Conservation (phyloP, 2,888 invertebrate genomes). For the Caenorhabditis panamensis region DNA sequence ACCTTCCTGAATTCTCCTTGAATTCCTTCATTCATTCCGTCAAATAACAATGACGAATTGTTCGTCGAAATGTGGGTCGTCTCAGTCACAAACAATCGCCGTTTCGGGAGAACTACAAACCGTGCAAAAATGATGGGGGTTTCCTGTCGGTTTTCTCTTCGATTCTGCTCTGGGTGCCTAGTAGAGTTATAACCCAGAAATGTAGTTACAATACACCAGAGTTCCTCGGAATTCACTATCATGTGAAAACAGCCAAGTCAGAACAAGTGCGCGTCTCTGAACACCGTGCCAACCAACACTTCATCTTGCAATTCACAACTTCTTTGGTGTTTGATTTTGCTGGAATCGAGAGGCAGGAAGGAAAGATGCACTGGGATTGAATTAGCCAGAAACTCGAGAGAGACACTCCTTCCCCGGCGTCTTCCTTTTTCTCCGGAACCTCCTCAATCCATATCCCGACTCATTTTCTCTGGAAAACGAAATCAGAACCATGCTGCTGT, state of each 20-base stretch:
- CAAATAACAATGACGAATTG: constrained; percentile 7
- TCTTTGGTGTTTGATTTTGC: neutral
- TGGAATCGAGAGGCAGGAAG: constrained; percentile 12
- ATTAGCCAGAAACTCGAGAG: constrained; percentile 7
- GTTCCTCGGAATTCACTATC: too few relatives aligned
- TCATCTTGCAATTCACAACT: neutral
- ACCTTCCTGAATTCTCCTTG: neutral
- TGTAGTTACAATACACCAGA: too few relatives aligned
- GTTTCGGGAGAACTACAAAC: constrained; percentile 8
- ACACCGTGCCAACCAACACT: neutral
- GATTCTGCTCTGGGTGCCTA: too few relatives aligned
- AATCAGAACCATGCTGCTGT: constrained; percentile 1
- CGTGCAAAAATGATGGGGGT: neutral
- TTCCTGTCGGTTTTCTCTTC: neutral
- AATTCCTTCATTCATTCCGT: neutral
- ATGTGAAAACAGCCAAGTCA: neutral
- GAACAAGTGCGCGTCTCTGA: neutral
- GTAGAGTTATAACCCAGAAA: too few relatives aligned
- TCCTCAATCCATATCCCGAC: constrained; percentile 9
- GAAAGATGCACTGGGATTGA: constrained; percentile 21
- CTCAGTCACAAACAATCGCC: constrained; percentile 2
- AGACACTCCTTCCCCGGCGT: neutral
- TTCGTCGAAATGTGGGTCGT: neutral
- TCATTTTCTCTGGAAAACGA: neutral
- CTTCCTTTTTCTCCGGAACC: constrained; percentile 7